Conservation (phyloP, 2,888 invertebrate species). For the Blomia tropicalis region DNA sequence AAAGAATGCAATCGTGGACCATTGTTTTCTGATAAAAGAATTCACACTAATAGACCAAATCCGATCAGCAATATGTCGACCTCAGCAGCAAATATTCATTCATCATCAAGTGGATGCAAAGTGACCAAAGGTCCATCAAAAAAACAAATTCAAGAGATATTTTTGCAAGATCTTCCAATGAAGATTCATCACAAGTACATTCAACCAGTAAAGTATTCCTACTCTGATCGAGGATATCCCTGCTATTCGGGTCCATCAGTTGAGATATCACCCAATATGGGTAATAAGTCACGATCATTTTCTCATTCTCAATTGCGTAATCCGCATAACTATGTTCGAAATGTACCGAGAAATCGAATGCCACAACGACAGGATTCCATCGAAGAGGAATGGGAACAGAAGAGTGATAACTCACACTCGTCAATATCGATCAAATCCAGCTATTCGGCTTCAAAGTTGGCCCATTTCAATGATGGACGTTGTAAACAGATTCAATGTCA, state of each 20-base stretch:
- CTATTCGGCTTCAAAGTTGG: not conserved
- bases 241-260: not conserved
- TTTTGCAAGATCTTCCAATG: not conserved
- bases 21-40: not conserved
- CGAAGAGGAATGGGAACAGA: constrained; percentile 1
- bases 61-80: not conserved
- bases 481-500: too few relatives aligned
- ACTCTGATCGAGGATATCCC: not conserved
- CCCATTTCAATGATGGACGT: not conserved
- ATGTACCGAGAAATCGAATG: not conserved
- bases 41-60: too few relatives aligned
- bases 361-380: not conserved
- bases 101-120: not conserved
- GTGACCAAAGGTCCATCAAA: not conserved
- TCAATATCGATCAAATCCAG: not conserved
- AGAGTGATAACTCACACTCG: not conserved
- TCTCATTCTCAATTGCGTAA: not conserved
- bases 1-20: not conserved
- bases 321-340: not conserved
- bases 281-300: not conserved
- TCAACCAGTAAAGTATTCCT: not conserved
- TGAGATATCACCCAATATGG: not conserved
- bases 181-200: not conserved
- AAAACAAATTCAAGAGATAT: not conserved
- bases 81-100: not conserved